Evolutionary conservation across 2,888 invertebrate genomes (phyloP).

Genomic region (Aphidoletes aphidimyza): DNA sequence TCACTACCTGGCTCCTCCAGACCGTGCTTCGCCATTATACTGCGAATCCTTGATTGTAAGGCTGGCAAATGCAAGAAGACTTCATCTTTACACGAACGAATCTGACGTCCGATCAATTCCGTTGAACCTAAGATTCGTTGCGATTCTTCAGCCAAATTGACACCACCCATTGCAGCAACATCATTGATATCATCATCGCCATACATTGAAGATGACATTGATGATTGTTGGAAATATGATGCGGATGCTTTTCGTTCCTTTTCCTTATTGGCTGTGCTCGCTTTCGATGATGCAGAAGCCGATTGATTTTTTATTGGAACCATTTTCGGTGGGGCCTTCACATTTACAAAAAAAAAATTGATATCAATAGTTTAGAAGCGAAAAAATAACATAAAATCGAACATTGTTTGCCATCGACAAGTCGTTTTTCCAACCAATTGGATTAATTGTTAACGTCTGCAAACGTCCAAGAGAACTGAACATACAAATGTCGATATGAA

Average conservation of each 20-base stretch:
- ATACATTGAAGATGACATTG: constrained; percentile 68
- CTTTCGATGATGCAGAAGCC: constrained; percentile 55
- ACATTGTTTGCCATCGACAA: too few species aligned
- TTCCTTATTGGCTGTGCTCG: constrained; percentile 74
- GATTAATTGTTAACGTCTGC: too few species aligned
- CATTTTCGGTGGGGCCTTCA: constrained; percentile 53
- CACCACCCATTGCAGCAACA: constrained; percentile 99
- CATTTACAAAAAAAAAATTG: too few species aligned
- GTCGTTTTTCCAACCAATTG: too few species aligned
- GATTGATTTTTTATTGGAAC: constrained; percentile 24
- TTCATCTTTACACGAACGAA: constrained; percentile 92
- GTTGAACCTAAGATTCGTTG: constrained; percentile 92
- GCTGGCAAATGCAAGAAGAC: constrained; percentile 82
- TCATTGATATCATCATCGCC: constrained; percentile 98
- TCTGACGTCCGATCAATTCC: constrained; percentile 89
- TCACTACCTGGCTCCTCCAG: constrained; percentile 86
- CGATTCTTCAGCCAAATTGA: constrained; percentile 95
- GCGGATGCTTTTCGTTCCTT: constrained; percentile 76
- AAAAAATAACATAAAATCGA: background rate
- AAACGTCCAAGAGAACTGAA: too few species aligned
- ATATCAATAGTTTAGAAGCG: too few species aligned
- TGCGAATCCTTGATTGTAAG: constrained; percentile 81
- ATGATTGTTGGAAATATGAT: constrained; percentile 68
- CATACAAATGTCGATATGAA: too few species aligned
- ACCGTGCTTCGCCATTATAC: constrained; percentile 78